A percentile compares a stretch with the other conserved stretches of the same genome.
Evolutionary conservation across 1,140 invertebrate genomes (phyloP).

Genomic region (Chironomus tepperi): DNA sequence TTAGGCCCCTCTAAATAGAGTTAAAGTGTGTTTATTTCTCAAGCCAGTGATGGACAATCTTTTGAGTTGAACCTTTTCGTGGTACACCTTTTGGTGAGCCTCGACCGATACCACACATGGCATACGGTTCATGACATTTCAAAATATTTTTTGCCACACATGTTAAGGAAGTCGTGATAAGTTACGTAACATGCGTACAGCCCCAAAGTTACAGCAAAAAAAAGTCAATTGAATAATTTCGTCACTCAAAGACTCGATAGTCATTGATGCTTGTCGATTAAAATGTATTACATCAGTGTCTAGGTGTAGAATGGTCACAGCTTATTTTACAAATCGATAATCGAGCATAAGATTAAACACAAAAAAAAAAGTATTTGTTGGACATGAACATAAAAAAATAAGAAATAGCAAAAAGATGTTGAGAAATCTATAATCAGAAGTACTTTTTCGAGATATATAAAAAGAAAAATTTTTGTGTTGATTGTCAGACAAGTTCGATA

Average conservation of each 20-base stretch:
- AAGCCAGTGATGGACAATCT: too few relatives aligned
- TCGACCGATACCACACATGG: too few relatives aligned
- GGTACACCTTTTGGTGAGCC: too few relatives aligned
- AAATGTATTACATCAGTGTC: constrained; percentile 7
- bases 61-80: too few relatives aligned
- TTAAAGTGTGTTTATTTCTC: too few relatives aligned
- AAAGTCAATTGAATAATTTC: neutral
- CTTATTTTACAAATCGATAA: neutral
- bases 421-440: neutral
- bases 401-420: neutral
- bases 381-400: neutral
- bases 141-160: too few relatives aligned
- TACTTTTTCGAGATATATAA: neutral
- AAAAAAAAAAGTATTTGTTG: neutral
- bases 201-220: neutral
- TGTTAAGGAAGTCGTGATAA: too few relatives aligned
- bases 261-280: neutral
- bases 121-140: too few relatives aligned
- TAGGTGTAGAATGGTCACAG: neutral
- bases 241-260: neutral
- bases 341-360: neutral
- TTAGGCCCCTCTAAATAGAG: too few relatives aligned
- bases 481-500: neutral
- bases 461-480: neutral
- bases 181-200: too few relatives aligned